Evolutionary conservation across 2,888 invertebrate species (phyloP).

Genomic region (Oxystoma pomonae): DNA sequence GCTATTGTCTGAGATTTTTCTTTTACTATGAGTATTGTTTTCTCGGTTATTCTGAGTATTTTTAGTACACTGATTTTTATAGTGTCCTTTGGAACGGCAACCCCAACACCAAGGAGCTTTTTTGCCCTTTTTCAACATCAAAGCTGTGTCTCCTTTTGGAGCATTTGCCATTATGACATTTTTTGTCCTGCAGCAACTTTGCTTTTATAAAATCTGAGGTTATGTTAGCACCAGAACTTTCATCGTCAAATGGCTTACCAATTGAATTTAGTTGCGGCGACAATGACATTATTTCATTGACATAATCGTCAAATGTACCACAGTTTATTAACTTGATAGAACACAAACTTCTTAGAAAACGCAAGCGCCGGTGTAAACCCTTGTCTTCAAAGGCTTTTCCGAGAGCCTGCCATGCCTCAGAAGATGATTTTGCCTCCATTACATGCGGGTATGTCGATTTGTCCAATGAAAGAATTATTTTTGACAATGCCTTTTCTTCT

Average conservation of each 20-base stretch:
- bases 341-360: constrained; percentile 14
- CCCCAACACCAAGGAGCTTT: constrained; percentile 21
- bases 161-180: constrained; percentile 15
- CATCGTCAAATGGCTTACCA: constrained; percentile 19
- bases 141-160: constrained; percentile 13
- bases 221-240: constrained; percentile 23
- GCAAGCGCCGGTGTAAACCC: constrained; percentile 16
- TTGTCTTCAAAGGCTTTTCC: constrained; percentile 26
- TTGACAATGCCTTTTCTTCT: constrained; percentile 20
- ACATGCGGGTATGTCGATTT: constrained; percentile 24
- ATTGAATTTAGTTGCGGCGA: constrained; percentile 18
- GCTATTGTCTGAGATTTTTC: constrained; percentile 3
- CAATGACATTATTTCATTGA: constrained; percentile 23
- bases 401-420: constrained; percentile 24
- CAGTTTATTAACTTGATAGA: constrained; percentile 14
- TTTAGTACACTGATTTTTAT: constrained; percentile 17
- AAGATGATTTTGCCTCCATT: constrained; percentile 20
- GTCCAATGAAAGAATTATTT: constrained; percentile 24
- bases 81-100: constrained; percentile 17
- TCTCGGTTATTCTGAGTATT: not conserved
- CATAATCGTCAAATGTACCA: constrained; percentile 23
- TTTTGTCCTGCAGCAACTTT: constrained; percentile 22
- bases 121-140: constrained; percentile 8
- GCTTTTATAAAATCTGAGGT: constrained; percentile 23
- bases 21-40: constrained; percentile 1